phyloP scores from a whole-genome alignment of 2,797 vertebrate genomes.

The Xiphophorus birchmanni region DNA sequence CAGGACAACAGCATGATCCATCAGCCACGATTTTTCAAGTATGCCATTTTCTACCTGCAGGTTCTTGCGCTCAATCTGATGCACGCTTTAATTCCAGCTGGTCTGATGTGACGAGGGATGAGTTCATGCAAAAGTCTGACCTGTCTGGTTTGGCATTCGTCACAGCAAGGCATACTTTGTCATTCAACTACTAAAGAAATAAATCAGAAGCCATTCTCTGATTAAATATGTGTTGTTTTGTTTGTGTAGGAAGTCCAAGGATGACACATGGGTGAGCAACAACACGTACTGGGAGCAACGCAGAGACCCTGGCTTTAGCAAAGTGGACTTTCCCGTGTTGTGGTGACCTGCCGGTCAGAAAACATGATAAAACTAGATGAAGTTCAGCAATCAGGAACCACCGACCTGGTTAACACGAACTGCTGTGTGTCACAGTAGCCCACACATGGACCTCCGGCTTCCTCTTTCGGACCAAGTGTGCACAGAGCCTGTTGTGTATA shows the following conservation, averaged over 20 bases:
- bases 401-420: conserved; percentile 27
- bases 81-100: background rate
- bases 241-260: conserved; percentile 83
- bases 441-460: conserved; percentile 43
- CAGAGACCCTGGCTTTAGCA: conserved; percentile 89
- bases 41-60: conserved; percentile 19
- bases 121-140: background rate
- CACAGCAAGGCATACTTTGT: background rate
- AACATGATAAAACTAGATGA: conserved; percentile 33
- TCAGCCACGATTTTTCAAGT: conserved; percentile 94
- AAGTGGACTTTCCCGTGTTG: conserved; percentile 88
- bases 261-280: conserved; percentile 92
- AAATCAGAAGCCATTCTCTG: background rate
- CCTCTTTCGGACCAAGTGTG: conserved; percentile 27
- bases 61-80: background rate
- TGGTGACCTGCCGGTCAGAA: conserved; percentile 83
- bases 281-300: conserved; percentile 90
- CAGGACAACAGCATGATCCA: conserved; percentile 89
- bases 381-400: conserved; percentile 13
- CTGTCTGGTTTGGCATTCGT: background rate
- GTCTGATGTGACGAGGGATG: background rate
- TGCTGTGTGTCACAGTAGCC: conserved; percentile 52
- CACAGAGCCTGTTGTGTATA: conserved; percentile 21
- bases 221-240: background rate
- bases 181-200: background rate